Percentiles rank a stretch among this genome's conserved stretches.
Conservation (phyloP, 2,797 vertebrate genomes). For the Sciurus vulgaris region DNA sequence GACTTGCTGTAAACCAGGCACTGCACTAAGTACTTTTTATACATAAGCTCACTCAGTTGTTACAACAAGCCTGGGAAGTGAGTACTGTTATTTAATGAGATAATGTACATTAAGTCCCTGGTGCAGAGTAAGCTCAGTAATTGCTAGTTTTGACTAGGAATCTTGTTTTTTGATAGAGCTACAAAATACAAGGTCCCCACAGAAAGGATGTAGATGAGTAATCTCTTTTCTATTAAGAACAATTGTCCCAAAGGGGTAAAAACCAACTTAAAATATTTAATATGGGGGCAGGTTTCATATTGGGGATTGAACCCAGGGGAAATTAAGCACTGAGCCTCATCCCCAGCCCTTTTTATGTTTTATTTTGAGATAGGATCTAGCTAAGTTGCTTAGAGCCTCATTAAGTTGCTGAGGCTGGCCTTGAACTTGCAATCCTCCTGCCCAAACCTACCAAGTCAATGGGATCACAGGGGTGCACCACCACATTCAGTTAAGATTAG, state of each 20-base stretch:
- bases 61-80: background rate
- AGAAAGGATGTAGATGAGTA: background rate
- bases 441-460: too few species aligned
- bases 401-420: too few species aligned
- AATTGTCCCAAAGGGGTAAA: background rate
- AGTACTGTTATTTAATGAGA: slow-evolving; percentile 29
- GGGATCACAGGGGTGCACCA: too few species aligned
- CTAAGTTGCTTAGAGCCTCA: too few species aligned
- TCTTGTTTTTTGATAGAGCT: slow-evolving; percentile 48
- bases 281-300: too few species aligned
- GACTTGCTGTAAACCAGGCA: background rate
- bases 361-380: too few species aligned
- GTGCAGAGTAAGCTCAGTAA: slow-evolving; percentile 7
- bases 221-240: slow-evolving; percentile 21
- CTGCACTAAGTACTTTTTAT: background rate
- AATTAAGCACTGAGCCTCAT: too few species aligned
- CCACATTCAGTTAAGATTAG: too few species aligned
- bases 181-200: background rate
- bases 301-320: too few species aligned
- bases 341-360: too few species aligned
- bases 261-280: background rate
- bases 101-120: background rate
- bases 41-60: background rate
- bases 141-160: slow-evolving; percentile 21
- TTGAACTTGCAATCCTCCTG: too few species aligned